Conservation (phyloP, 2,113 vertebrate genomes). For the Gasterosteus aculeatus region DNA sequence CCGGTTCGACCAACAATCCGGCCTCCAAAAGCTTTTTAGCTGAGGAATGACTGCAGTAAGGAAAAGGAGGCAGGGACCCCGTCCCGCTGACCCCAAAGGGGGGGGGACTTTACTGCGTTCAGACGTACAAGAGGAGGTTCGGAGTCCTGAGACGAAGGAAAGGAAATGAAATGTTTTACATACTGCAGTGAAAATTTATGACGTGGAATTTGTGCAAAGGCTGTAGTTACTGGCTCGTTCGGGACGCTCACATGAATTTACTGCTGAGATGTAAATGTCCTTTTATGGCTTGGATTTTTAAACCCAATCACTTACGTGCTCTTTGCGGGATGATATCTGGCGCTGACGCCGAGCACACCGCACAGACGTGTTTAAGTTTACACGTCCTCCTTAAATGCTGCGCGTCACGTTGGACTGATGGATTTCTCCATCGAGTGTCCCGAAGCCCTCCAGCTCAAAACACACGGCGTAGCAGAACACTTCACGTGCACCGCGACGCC, state of each 20-base stretch:
- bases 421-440: neutral
- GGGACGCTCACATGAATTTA: neutral
- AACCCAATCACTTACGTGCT: conserved; percentile 1
- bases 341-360: neutral
- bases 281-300: conserved; percentile 39
- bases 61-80: neutral
- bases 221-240: conserved; percentile 18
- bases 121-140: conserved; percentile 1
- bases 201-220: conserved; percentile 39
- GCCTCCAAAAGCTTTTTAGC: too few species aligned
- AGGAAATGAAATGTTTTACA: conserved; percentile 69
- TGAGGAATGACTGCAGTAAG: neutral
- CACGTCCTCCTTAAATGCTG: conserved; percentile 19
- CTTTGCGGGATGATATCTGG: conserved; percentile 5
- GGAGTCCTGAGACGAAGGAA: conserved; percentile 29
- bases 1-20: too few species aligned
- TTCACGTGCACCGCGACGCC: conserved; percentile 5
- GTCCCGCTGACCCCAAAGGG: neutral
- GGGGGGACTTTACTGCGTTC: conserved; percentile 1
- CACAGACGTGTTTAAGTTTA: conserved; percentile 18
- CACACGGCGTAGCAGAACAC: conserved; percentile 30
- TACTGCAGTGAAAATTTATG: conserved; percentile 53
- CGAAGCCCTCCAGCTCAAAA: conserved; percentile 8
- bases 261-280: conserved; percentile 11
- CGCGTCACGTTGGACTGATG: conserved; percentile 34